Evolutionary conservation across 2,797 vertebrate species (phyloP), one percentile per base, ranked within the genome.

Genomic region (Paramormyrops hopkinsi): DNA sequence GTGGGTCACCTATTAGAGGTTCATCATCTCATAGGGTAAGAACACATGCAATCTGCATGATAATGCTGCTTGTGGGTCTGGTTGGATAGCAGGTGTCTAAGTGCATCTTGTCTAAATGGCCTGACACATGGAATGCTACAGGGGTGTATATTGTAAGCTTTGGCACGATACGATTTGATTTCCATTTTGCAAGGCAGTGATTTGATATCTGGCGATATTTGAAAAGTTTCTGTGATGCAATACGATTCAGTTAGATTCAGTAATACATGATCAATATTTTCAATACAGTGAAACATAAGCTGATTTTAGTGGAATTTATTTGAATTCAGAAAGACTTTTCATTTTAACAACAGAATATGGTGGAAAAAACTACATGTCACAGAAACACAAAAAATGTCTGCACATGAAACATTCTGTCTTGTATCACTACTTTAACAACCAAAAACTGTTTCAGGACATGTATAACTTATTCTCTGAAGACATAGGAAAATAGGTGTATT

Each of bases 1-100:
- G 95, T 93, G 90, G 93, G 92, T 97, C 96, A 0, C 95, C 97
- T 89, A 92, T 95, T 95, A 96, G 94, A 96, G 96, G 95, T 91
- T 93, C 95, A 88, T 89, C 93, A 9, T 91, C 91, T 88, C 95
- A 96, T 94, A 96, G 97, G 97, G 97, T 97, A 97, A 89, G 96
- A 93, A 94, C 65, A 51, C 8, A 79, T 37, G 91, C 93, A 93
- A 3, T 51, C 87, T 76, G 69, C 73, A 56, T 46, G 73, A 44
- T 11, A 17, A n/a, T 51, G 37, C 73, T 56, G 51, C 29, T n/a
- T 56, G 12, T 29, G 85, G 51, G 17, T 82, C 41, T 50, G 85
- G 44, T 17, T 53, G 51, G 14, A 54, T 14, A 56, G 25, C 22
- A 17, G n/a, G 22, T 86, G 33, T 62, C 51, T n/a, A 41, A 59